Base-by-base conservation (phyloP, 2,888 invertebrate species). In the Lithophane ornitopus region DNA sequence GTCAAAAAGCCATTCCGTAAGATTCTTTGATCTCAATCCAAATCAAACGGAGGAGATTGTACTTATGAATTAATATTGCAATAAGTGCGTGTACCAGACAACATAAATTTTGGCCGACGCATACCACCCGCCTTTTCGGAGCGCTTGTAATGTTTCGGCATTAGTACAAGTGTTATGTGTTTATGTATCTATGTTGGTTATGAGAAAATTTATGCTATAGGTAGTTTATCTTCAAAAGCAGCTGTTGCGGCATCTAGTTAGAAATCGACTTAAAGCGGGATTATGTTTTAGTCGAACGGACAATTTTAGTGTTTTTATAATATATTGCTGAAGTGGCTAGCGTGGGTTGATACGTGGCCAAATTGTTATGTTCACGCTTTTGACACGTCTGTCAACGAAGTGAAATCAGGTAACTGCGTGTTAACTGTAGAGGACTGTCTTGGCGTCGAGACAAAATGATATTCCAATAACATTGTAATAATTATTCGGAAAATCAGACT, bases 1-100 rank as follows among this genome's bases (percentile, higher is more conserved):
- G 67, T 65, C 71, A 74, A 61, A 82, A 74, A 78, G n/a, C 28
- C 59, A 68, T 76, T 81, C 22, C 62, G 54, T 75, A 41, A 70
- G 70, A 79, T 78, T 77, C 79, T 87, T 87, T 91, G 91, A 91
- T 89, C 85, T 87, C 70, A 71, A 76, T 87, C 81, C 82, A 89
- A 88, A 88, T 84, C 76, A 81, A 87, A 74, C 70, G 78, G 76
- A 65, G 76, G 69, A 71, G 46, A 81, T 81, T 71, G 76, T 74
- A 77, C 70, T 67, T 78, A 79, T 78, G 80, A 81, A 85, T 77
- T 80, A 68, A 82, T 77, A 75, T 71, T 76, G 75, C 70, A 79
- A 41, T 69, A 81, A 44, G 49, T 82, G 68, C 54, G 41, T 82
- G 63, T 82, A 83, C 79, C 73, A 83, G 78, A 78, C 81, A 76